A percentile compares a stretch with the other conserved stretches of the same genome.
Conservation (phyloP, 2,888 invertebrate genomes). For the Thelaira solivaga region DNA sequence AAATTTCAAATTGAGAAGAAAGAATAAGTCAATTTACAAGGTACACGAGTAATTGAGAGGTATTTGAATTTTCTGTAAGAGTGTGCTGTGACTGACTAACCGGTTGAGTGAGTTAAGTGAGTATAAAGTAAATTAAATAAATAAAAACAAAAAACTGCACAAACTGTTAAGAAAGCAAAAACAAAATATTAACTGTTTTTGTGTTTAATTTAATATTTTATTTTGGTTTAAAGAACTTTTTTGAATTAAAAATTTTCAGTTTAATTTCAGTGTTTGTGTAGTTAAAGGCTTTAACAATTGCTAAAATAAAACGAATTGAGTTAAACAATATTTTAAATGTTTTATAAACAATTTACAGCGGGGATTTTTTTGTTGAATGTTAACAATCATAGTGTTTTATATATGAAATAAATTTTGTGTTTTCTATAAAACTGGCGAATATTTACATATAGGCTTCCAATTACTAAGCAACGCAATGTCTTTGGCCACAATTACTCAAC, state of each 20-base stretch:
- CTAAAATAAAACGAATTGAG: not conserved
- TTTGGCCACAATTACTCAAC: constrained; percentile 32
- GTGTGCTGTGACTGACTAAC: not conserved
- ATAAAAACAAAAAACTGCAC: constrained; percentile 32
- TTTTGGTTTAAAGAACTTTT: constrained; percentile 45
- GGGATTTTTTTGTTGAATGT: not conserved
- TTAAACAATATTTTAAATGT: not conserved
- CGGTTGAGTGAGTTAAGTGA: constrained; percentile 20
- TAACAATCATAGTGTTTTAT: not conserved
- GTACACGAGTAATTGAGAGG: constrained; percentile 2
- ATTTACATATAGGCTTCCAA: not conserved
- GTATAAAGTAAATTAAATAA: constrained; percentile 32
- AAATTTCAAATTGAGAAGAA: too few relatives aligned
- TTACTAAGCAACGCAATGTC: not conserved
- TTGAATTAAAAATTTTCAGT: constrained; percentile 47
- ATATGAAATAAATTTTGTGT: too few relatives aligned
- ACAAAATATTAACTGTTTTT: constrained; percentile 26
- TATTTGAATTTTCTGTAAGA: not conserved
- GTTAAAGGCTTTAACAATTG: constrained; percentile 23
- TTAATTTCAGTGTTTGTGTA: constrained; percentile 40
- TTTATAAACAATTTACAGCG: not conserved
- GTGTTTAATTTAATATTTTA: not conserved
- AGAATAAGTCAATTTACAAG: too few relatives aligned
- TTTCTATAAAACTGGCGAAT: not conserved
- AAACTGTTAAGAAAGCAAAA: constrained; percentile 32